Evolutionary conservation across 2,888 invertebrate species (phyloP).

Genomic region (Sericinus montela): DNA sequence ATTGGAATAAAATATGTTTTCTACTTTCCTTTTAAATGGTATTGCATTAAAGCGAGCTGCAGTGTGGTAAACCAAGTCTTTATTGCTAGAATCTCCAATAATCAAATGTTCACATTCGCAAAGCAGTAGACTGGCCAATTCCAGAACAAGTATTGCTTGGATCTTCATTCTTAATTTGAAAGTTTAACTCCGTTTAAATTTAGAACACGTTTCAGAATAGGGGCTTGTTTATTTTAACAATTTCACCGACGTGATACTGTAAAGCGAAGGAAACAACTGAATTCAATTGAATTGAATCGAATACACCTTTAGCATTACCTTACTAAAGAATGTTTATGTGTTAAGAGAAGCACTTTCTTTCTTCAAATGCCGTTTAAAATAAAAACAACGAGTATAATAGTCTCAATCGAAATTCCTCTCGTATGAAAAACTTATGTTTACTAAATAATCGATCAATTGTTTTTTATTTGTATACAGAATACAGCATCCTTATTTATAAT

Average conservation of each 20-base stretch:
- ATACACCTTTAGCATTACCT: background rate
- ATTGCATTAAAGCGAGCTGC: slow-evolving; percentile 33
- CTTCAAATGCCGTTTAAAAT: background rate
- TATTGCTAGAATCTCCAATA: slow-evolving; percentile 37
- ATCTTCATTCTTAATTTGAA: slow-evolving; percentile 30
- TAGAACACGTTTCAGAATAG: slow-evolving; percentile 17
- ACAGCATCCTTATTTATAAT: slow-evolving; percentile 6
- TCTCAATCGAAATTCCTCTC: background rate
- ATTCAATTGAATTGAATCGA: slow-evolving; percentile 18
- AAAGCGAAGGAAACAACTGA: slow-evolving; percentile 12
- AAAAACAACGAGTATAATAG: background rate
- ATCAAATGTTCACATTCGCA: slow-evolving; percentile 38
- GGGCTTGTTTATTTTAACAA: slow-evolving; percentile 22
- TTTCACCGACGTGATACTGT: slow-evolving; percentile 20
- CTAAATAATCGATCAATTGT: slow-evolving; percentile 1
- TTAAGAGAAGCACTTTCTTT: background rate
- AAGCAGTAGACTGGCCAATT: slow-evolving; percentile 24
- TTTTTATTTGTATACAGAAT: background rate
- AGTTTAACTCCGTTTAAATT: slow-evolving; percentile 14
- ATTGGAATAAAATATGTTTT: slow-evolving; percentile 43
- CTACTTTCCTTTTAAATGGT: slow-evolving; percentile 41
- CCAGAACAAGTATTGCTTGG: slow-evolving; percentile 23
- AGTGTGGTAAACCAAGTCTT: slow-evolving; percentile 35
- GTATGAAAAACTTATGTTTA: slow-evolving; percentile 11
- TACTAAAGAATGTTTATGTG: background rate